A percentile compares a stretch with the other conserved stretches of the same genome.
These are phyloP conservation scores for Gallinago nigripennis DNA, from an alignment of 2,797 vertebrate genomes.

Conservation along the genomic window DNA sequence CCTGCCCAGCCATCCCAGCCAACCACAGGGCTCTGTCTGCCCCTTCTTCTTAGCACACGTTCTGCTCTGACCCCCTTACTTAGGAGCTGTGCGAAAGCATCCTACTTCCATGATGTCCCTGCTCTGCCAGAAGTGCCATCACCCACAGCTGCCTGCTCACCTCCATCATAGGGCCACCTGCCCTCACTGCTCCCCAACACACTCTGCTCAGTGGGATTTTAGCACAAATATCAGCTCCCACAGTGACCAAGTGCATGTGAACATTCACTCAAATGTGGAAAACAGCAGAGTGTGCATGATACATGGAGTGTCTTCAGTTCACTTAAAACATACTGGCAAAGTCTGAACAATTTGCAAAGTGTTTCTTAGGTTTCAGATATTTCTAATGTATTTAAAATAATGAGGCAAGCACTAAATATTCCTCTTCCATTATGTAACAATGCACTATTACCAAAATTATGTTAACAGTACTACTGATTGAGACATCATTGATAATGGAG, in stretches of 20 bases:
- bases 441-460: not conserved
- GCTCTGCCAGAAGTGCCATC: rapidly evolving
- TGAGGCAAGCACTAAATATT: not conserved
- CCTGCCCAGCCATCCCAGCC: rapidly evolving
- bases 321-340: not conserved
- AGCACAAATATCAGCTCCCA: not conserved
- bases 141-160: rapidly evolving
- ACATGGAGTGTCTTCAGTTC: not conserved
- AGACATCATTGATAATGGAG: not conserved
- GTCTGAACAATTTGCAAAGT: not conserved
- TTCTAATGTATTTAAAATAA: not conserved
- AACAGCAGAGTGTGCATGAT: not conserved
- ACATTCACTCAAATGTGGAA: not conserved
- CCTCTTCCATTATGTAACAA: not conserved
- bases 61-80: not conserved
- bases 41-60: rapidly evolving
- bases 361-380: not conserved
- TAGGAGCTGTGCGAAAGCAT: rapidly evolving
- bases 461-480: not conserved
- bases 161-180: not conserved
- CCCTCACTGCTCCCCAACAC: not conserved
- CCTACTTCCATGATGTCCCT: not conserved
- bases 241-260: rapidly evolving
- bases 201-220: not conserved
- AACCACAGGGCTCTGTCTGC: not conserved